Evolutionary conservation across 2,888 invertebrate genomes (phyloP).

Genomic region (Tinea trinotella): DNA sequence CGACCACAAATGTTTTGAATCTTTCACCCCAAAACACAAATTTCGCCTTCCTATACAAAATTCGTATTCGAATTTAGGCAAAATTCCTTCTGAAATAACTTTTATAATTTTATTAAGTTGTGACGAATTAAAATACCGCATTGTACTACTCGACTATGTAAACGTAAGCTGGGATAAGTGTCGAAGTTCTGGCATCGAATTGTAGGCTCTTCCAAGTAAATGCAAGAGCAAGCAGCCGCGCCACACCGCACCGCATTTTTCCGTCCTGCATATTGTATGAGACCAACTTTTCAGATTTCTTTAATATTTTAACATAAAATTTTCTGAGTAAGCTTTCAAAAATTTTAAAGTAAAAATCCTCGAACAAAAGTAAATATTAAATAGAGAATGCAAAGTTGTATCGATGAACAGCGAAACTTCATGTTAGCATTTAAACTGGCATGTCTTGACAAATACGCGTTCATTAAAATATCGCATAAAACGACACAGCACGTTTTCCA

Average conservation of each 20-base stretch:
- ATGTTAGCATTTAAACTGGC: no score
- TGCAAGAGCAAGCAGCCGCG: constrained; percentile 4
- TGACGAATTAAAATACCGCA: not conserved
- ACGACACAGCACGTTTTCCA: constrained; percentile 7
- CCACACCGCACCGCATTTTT: constrained; percentile 23
- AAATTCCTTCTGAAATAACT: not conserved
- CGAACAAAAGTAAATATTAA: not conserved
- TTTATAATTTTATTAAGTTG: not conserved
- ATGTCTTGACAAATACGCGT: not conserved
- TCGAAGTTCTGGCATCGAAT: constrained; percentile 14
- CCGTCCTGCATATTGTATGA: constrained; percentile 61
- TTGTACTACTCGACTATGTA: not conserved
- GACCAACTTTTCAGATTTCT: constrained; percentile 57
- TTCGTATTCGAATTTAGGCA: not conserved
- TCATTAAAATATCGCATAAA: not conserved
- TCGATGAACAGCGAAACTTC: not conserved
- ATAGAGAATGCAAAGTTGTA: not conserved
- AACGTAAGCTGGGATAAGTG: constrained; percentile 11
- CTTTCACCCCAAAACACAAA: not conserved
- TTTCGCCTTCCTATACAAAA: not conserved
- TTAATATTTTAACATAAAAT: constrained; percentile 47
- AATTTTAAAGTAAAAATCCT: not conserved
- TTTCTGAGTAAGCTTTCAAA: not conserved
- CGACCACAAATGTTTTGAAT: constrained; percentile 56
- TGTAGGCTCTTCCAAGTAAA: constrained; percentile 10